Evolutionary conservation across 2,113 vertebrate genomes (phyloP).

Genomic region (Mormyrus lacerda): DNA sequence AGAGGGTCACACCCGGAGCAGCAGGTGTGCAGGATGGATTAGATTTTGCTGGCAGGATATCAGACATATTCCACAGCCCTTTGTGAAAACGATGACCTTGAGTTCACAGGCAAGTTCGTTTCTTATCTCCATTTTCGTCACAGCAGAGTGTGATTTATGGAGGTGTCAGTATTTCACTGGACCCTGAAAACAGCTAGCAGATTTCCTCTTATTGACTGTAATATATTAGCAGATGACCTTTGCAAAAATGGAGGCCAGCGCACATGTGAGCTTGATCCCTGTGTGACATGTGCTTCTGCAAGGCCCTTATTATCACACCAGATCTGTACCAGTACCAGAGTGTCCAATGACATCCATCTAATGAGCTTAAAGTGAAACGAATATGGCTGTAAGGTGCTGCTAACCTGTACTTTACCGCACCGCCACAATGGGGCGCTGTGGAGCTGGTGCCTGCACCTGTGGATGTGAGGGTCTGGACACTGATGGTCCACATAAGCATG

Average conservation of each 20-base stretch:
- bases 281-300: not conserved
- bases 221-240: not conserved
- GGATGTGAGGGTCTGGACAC: not conserved
- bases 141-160: not conserved
- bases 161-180: not conserved
- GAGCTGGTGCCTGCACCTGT: not conserved
- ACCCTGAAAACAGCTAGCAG: not conserved
- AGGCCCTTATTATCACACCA: not conserved
- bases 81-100: not conserved
- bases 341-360: not conserved
- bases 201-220: not conserved
- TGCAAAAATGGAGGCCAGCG: not conserved
- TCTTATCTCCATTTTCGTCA: not conserved
- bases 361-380: not conserved
- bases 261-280: not conserved
- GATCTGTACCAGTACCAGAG: not conserved
- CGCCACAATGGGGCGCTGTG: not conserved
- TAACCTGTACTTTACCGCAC: not conserved
- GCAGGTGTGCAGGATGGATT: not conserved
- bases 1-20: not conserved
- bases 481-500: not conserved
- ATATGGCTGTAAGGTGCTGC: not conserved
- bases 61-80: not conserved
- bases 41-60: not conserved
- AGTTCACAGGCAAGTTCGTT: not conserved